Percentiles rank a stretch among this genome's conserved stretches.
These are phyloP conservation scores for Pseudomyrmex gracilis DNA, from an alignment of 1,140 invertebrate species.

Conservation along the genomic window DNA sequence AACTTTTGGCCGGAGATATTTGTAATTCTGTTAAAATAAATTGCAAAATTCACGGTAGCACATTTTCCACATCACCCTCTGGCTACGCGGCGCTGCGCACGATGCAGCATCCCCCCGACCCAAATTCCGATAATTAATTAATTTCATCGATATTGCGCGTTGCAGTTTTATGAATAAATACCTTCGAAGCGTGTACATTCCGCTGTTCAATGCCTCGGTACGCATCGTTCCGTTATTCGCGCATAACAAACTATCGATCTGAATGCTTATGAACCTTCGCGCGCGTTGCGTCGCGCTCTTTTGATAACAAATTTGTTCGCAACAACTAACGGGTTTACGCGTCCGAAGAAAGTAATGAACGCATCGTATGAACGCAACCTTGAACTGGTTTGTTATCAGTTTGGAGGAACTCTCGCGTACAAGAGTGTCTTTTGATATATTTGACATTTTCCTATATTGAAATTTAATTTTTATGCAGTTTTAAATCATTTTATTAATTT, in stretches of 20 bases:
- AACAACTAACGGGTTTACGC: slow-evolving; percentile 46
- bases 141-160: slow-evolving; percentile 50
- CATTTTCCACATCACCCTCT: slow-evolving; percentile 52
- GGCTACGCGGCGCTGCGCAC: slow-evolving; percentile 17
- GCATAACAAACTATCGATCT: slow-evolving; percentile 40
- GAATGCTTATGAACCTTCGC: slow-evolving; percentile 17
- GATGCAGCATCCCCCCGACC: slow-evolving; percentile 33
- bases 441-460: neutral
- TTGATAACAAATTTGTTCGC: slow-evolving; percentile 39
- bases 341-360: slow-evolving; percentile 34
- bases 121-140: slow-evolving; percentile 62
- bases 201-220: slow-evolving; percentile 38
- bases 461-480: no score
- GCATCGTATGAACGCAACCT: slow-evolving; percentile 6
- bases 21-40: slow-evolving; percentile 57
- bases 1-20: slow-evolving; percentile 32
- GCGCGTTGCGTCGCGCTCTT: slow-evolving; percentile 20
- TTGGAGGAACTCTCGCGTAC: neutral
- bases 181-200: slow-evolving; percentile 52
- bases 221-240: slow-evolving; percentile 36
- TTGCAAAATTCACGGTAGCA: slow-evolving; percentile 47
- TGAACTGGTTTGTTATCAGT: neutral
- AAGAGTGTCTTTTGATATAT: neutral
- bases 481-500: no score
- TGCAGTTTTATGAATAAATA: slow-evolving; percentile 61